Percentiles rank a stretch among this genome's conserved stretches.
These are phyloP conservation scores for Leuciscus waleckii DNA, from an alignment of 2,797 vertebrate species.

Conservation along the genomic window DNA sequence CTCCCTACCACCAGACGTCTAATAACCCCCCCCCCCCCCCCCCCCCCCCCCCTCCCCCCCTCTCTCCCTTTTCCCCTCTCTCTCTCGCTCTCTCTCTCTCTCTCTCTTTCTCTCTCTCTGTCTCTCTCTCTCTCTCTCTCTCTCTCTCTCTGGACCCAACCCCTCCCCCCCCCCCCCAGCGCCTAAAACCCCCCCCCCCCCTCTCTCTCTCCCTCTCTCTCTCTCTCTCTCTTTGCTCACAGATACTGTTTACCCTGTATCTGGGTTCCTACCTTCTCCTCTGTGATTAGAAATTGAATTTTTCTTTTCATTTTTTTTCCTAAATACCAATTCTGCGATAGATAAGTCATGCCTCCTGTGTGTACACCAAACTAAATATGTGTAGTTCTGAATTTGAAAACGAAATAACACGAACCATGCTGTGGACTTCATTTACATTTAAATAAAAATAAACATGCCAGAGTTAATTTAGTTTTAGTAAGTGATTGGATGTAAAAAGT, in stretches of 20 bases:
- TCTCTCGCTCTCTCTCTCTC: slow-evolving; percentile 26
- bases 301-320: slow-evolving; percentile 69
- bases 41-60: slow-evolving; percentile 66
- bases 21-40: slow-evolving; percentile 71
- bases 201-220: slow-evolving; percentile 61
- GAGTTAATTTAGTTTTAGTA: neutral
- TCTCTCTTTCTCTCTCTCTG: slow-evolving; percentile 56
- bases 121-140: slow-evolving; percentile 64
- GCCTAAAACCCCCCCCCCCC: too few relatives aligned
- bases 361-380: slow-evolving; percentile 63
- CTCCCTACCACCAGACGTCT: slow-evolving; percentile 62
- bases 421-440: slow-evolving; percentile 53
- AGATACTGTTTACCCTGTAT: slow-evolving; percentile 81
- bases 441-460: slow-evolving; percentile 42
- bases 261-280: slow-evolving; percentile 76
- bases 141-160: slow-evolving; percentile 5
- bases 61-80: too few relatives aligned
- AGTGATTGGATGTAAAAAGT: neutral
- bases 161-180: slow-evolving; percentile 70
- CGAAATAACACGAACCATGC: slow-evolving; percentile 48
- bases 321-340: slow-evolving; percentile 77
- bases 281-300: slow-evolving; percentile 79
- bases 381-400: slow-evolving; percentile 52
- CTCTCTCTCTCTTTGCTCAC: slow-evolving; percentile 67
- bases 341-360: slow-evolving; percentile 74